Base-by-base conservation (phyloP, 2,888 invertebrate genomes). In the Scaptodrosophila latifasciaeformis region DNA sequence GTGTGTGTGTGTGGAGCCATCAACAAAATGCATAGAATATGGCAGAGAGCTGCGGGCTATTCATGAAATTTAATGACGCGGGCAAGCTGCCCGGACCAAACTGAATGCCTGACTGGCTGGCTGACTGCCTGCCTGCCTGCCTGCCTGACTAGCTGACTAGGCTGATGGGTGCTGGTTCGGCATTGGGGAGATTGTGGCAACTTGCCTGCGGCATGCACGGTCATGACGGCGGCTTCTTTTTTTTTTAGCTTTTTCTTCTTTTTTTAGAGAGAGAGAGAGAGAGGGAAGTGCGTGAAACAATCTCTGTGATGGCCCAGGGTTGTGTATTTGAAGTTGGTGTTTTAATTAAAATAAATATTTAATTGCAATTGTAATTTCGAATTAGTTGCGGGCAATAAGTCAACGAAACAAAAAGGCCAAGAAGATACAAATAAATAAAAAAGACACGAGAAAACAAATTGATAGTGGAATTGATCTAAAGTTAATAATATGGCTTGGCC, bases 311-410 rank as follows among this genome's bases (percentile, higher is more conserved):
- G 24, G 24, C 24, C 4, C 24, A 5, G 53, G 51, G 54, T 42
- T 70, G 56, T 50, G 58, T 64, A 62, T 75, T 70, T 74, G 72
- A 66, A 76, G 76, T 62, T 75, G 75, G 61, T 47, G 71, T 75
- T 74, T 76, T 69, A 76, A 79, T 75, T 79, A 76, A 79, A 75
- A 79, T 79, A 76, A 75, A 79, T 75, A 75, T 79, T 75, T 79
- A 72, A 75, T 79, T 72, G 67, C 66, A 75, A 75, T 76, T 68
- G 58, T 67, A 67, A 79, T 67, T 67, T 54, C 62, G 62, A 65
- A 62, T 76, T 62, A 77, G 75, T 72, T 74, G 67, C 67, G 68
- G 65, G 68, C 71, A 65, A 65, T 54, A 64, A 59, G 64, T 59
- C 63, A 39, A 10, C 39, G 19, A 15, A n/a, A 7, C 24, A 24